Base-by-base conservation (phyloP, 2,888 invertebrate genomes). In the Parnassius apollo region DNA sequence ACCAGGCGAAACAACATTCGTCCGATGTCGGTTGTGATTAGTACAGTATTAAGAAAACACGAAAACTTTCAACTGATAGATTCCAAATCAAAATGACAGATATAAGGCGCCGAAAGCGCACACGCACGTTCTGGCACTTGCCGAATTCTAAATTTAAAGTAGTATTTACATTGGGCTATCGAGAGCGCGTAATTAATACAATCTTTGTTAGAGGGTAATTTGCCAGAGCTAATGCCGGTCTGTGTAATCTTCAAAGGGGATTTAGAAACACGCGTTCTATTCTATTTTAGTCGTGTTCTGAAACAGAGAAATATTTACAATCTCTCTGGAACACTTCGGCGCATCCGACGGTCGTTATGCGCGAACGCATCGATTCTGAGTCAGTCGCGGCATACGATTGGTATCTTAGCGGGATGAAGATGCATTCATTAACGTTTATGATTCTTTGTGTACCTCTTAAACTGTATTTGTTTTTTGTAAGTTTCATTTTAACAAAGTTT, bases 301-400 rank as follows among this genome's bases (percentile, higher is more conserved):
- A 89, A 91, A 91, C 91, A 91, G 90, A 88, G 91, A 88, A 91
- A 91, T 91, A 91, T 91, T 91, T 91, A 91, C 91, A 91, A 91
- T 90, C 90, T 87, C 86, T 83, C 84, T 85, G 85, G 82, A 89
- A 86, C 89, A 91, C 91, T 91, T 88, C 89, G 86, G 86, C 91
- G 89, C 90, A 91, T 91, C 91, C 90, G 91, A 88, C 82, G 86
- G 84, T 86, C 90, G 89, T 91, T 87, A 88, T 77, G 81, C 81
- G 86, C 85, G 79, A 83, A 83, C 88, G 90, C 89, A 89, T 89
- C 85, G 89, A 86, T 83, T 77, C 69, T 75, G 85, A 85, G 71
- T 86, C 87, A 88, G 82, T 76, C 69, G 75, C 74, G 71, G 77
- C 80, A 79, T 87, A 83, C 83, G 86, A 88, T 89, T 85, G 83